A percentile compares a stretch with the other conserved stretches of the same genome.
Conservation (phyloP, 2,113 vertebrate species). For the Rhineura floridana region DNA sequence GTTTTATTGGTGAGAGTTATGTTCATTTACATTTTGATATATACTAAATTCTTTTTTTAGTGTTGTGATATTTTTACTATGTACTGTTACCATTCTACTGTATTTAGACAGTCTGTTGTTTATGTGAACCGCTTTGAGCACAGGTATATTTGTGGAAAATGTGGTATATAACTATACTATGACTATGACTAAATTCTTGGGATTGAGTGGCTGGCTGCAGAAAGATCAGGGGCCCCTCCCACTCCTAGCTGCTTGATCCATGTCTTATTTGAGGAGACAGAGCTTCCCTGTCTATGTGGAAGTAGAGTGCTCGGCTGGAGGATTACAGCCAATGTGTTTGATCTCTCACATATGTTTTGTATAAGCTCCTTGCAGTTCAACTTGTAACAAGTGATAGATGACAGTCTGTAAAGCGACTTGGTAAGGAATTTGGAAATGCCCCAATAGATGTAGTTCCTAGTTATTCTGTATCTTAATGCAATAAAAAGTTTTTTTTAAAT, state of each 20-base stretch:
- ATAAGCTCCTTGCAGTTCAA: not conserved
- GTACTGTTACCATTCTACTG: no score
- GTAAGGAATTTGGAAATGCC: not conserved
- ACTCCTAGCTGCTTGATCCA: not conserved
- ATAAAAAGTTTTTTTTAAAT: no score
- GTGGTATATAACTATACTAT: no score
- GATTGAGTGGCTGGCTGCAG: not conserved
- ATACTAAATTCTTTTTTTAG: no score
- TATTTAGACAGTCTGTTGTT: no score
- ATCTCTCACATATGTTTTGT: constrained; percentile 16
- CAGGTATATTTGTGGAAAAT: no score
- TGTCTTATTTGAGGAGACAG: not conserved
- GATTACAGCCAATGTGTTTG: not conserved
- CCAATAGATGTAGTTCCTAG: not conserved
- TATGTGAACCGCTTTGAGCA: no score
- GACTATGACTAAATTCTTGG: not conserved
- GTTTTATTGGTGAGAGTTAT: no score
- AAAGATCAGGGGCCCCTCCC: no score
- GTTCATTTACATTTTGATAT: no score
- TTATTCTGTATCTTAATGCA: not conserved
- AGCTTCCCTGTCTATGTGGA: not conserved
- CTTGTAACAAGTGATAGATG: constrained; percentile 1
- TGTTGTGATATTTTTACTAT: no score
- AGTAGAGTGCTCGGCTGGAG: no score
- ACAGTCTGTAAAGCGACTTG: not conserved